Evolutionary conservation across 2,113 vertebrate genomes (phyloP), one percentile per base, ranked within the genome.

Genomic region (Ardeotis arabs): DNA sequence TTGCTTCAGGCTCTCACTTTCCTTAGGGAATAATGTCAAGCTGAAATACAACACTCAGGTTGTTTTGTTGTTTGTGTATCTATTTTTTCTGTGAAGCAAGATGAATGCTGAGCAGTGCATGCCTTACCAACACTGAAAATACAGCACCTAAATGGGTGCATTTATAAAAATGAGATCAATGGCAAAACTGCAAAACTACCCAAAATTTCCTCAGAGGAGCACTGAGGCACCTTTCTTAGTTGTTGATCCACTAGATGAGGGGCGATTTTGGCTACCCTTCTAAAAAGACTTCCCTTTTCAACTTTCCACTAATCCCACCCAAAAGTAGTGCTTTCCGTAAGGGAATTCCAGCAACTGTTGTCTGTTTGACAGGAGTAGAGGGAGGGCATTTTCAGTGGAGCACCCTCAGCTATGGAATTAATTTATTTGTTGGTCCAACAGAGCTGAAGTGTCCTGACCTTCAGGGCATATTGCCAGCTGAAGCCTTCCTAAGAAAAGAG

Each of bases 1-100:
- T 76, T 74, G 10, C 35, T 68, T 93, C 63, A 68, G 85, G 90
- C 49, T 25, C 28, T 79, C 62, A 52, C 28, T 44, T 93, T 92
- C 79, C 39, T 87, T 70, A 52, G 81, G 64, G 91, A 90, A 53
- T 41, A 69, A 41, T 39, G 33, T 89, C 76, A 90, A 92, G 59
- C 47, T 47, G 79, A 75, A 96, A 53, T 25, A 45, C 20, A 62
- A 20, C n/a, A 89, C 23, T 97, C 53, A 35, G 41, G 28, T 17
- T 80, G 16, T 28, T 14, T 55, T 55, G 45, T 45, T 44, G 14
- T n/a, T 67, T 73, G 21, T 4, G 49, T 31, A 11, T 41, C 49
- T 58, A 5, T 22, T 76, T 44, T 37, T n/a, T 72, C 67, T 52
- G 91, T 72, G 35, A 4, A 92, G 14, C 2, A 4, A 94, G n/a